phyloP scores from a whole-genome alignment of 2,113 vertebrate species.

The Monopterus albus region DNA sequence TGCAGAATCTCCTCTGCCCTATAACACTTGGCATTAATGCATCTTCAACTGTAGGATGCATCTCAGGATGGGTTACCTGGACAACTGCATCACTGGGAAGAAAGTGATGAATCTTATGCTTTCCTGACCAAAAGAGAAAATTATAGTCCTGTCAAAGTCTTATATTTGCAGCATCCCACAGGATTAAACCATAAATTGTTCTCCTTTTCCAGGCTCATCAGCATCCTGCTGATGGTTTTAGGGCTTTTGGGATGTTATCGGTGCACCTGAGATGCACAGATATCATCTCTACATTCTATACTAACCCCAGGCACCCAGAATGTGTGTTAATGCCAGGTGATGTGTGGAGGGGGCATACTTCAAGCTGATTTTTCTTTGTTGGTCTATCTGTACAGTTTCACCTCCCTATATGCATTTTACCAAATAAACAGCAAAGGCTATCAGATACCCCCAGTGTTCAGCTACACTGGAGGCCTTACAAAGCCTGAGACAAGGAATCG shows the following conservation, averaged over 20 bases:
- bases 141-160: not conserved
- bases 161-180: not conserved
- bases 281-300: not conserved
- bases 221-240: not conserved
- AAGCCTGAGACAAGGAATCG: constrained; percentile 41
- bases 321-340: constrained; percentile 27
- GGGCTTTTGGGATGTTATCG: not conserved
- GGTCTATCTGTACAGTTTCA: constrained; percentile 6
- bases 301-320: constrained; percentile 3
- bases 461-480: constrained; percentile 20
- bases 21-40: constrained; percentile 41
- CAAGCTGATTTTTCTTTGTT: constrained; percentile 3
- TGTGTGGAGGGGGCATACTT: not conserved
- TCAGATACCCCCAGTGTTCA: not conserved
- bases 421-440: constrained; percentile 9
- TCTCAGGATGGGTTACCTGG: not conserved
- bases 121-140: not conserved
- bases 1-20: not conserved
- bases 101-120: not conserved
- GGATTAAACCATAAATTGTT: not conserved
- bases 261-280: not conserved
- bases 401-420: not conserved
- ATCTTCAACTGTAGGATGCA: not conserved
- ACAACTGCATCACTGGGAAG: not conserved
- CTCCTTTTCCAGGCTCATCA: not conserved